Base-by-base conservation (phyloP, 2,888 invertebrate species). In the Heliconius ethilla region DNA sequence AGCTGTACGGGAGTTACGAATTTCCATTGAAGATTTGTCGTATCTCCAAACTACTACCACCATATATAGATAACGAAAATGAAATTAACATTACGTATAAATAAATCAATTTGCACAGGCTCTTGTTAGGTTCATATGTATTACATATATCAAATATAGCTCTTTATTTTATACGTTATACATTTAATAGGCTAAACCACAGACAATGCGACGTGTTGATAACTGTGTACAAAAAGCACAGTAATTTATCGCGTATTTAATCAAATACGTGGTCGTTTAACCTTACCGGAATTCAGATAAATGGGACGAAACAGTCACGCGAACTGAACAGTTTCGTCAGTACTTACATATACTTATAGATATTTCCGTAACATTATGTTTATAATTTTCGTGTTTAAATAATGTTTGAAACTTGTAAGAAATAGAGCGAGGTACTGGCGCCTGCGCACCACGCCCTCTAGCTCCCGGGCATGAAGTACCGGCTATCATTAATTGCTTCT, bases 361-460 rank as follows among this genome's bases (percentile, higher is more conserved):
- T 72, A n/a, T 25, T 55, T 72, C 90, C 90, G 91, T 92, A 91
- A 91, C 89, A 89, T 90, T 89, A 87, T 76, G 76, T 91, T 90
- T 89, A 90, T 89, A 62, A 27, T 92, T 91, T 75, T 75, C 63
- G 63, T 77, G 29, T 62, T 89, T 90, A 90, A 91, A 90, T 91
- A 91, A 90, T 89, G 85, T 83, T 85, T 84, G 84, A 87, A 88
- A 87, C 86, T 87, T 84, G 86, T 84, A 85, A 81, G 83, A 85
- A 87, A 87, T 86, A 83, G 85, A 89, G 86, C 90, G 89, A 87
- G 88, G 18, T 22, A 7, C 22, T 84, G 92, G 93, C 93, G 93
- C 92, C 93, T 89, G 83, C 81, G 84, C 82, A 88, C 91, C 93
- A 91, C 92, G 92, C 92, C 92, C 89, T 83, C 81, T 79, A 78